Conservation (phyloP, 1,140 invertebrate genomes). For the Lethrus apterus region DNA sequence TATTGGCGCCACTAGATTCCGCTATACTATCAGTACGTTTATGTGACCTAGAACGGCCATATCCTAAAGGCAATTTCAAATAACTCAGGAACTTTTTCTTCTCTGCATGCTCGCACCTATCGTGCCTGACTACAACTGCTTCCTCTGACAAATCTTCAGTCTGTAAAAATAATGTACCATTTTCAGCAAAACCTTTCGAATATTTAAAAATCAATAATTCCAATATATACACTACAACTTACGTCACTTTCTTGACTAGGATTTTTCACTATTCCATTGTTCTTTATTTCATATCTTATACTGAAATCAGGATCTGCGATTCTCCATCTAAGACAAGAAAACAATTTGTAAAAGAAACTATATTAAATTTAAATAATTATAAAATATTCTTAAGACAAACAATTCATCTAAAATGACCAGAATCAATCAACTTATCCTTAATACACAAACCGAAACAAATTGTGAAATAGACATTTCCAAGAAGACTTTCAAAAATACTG, state of each 20-base stretch:
- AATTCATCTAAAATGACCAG: too few relatives aligned
- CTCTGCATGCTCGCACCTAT: conserved; percentile 69
- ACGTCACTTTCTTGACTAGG: conserved; percentile 53
- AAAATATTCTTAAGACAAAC: too few relatives aligned
- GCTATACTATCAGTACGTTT: conserved; percentile 59
- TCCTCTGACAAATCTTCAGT: conserved; percentile 74
- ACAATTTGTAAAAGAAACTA: too few relatives aligned
- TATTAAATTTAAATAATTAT: too few relatives aligned
- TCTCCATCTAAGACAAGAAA: conserved; percentile 49
- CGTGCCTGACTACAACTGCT: conserved; percentile 58
- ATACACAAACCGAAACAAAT: too few relatives aligned
- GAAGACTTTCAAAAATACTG: too few relatives aligned
- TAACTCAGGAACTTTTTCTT: conserved; percentile 68
- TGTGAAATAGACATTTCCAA: too few relatives aligned
- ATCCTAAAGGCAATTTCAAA: conserved; percentile 55
- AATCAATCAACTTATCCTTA: too few relatives aligned
- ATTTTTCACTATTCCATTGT: conserved; percentile 47
- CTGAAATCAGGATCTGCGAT: conserved; percentile 44
- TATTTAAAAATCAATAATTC: neutral
- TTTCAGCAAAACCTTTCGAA: conserved; percentile 1
- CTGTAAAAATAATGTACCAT: conserved; percentile 38
- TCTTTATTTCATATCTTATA: conserved; percentile 45
- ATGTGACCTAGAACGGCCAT: conserved; percentile 50
- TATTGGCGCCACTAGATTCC: conserved; percentile 64
- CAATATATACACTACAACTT: too few relatives aligned